Evolutionary conservation across 2,113 vertebrate species (phyloP).

Genomic region (Lampris megalopsis): DNA sequence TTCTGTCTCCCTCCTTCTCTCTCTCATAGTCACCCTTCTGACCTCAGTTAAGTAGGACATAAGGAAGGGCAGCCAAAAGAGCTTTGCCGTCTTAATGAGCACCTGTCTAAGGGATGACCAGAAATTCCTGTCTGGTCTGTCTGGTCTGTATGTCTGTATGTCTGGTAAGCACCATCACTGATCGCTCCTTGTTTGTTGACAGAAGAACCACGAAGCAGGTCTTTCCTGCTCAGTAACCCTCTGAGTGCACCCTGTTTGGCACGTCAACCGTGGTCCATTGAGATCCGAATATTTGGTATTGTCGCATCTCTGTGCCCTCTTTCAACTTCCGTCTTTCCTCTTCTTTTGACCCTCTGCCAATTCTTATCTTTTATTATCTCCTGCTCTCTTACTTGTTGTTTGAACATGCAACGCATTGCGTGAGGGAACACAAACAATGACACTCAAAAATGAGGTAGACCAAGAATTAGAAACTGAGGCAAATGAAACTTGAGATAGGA

Average conservation of each 20-base stretch:
- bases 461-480: conserved; percentile 26
- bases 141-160: conserved; percentile 27
- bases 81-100: conserved; percentile 65
- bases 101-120: conserved; percentile 65
- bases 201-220: conserved; percentile 64
- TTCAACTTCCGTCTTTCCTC: not conserved
- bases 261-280: conserved; percentile 27
- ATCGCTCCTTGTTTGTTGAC: conserved; percentile 67
- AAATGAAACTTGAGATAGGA: conserved; percentile 18
- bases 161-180: conserved; percentile 51
- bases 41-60: conserved; percentile 53
- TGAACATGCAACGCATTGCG: not conserved
- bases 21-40: conserved; percentile 39
- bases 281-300: conserved; percentile 49
- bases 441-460: conserved; percentile 25
- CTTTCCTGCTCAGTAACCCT: conserved; percentile 50
- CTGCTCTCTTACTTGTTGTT: not conserved
- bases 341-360: not conserved
- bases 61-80: conserved; percentile 18
- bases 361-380: not conserved
- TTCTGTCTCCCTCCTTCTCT: conserved; percentile 25
- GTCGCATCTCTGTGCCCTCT: conserved; percentile 37
- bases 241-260: conserved; percentile 23
- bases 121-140: conserved; percentile 71
- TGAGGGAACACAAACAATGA: not conserved